Evolutionary conservation across 2,888 invertebrate species (phyloP).

Genomic region (Volucella inflata): DNA sequence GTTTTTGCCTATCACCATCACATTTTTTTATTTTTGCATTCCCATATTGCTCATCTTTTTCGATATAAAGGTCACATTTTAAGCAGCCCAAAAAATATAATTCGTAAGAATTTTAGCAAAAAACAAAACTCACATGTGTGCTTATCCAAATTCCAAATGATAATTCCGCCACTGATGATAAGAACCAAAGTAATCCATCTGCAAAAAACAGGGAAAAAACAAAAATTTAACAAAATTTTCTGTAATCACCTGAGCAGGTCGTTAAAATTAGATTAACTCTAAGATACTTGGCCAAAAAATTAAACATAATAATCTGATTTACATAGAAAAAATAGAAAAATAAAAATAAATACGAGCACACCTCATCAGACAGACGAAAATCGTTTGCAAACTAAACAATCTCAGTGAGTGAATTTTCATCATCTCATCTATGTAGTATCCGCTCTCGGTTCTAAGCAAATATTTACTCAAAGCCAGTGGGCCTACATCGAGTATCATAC

Average conservation of each 20-base stretch:
- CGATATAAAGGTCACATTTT: neutral
- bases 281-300: too few relatives aligned
- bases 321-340: neutral
- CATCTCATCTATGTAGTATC: too few relatives aligned
- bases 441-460: neutral
- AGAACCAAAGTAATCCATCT: slow-evolving; percentile 50
- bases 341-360: slow-evolving; percentile 11
- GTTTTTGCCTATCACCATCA: too few relatives aligned
- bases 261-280: too few relatives aligned
- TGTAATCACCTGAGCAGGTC: too few relatives aligned
- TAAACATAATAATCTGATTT: too few relatives aligned
- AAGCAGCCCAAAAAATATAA: neutral
- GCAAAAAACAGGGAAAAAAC: slow-evolving; percentile 21
- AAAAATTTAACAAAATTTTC: neutral
- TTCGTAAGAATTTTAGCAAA: neutral
- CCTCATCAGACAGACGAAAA: neutral
- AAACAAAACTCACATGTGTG: slow-evolving; percentile 14
- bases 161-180: neutral
- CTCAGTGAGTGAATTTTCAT: neutral
- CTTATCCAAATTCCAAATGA: slow-evolving; percentile 59
- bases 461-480: neutral
- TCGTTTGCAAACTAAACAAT: neutral
- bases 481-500: neutral
- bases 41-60: too few relatives aligned
- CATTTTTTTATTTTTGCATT: too few relatives aligned